Conservation (phyloP, 2,888 invertebrate genomes). For the Spialia ferax region DNA sequence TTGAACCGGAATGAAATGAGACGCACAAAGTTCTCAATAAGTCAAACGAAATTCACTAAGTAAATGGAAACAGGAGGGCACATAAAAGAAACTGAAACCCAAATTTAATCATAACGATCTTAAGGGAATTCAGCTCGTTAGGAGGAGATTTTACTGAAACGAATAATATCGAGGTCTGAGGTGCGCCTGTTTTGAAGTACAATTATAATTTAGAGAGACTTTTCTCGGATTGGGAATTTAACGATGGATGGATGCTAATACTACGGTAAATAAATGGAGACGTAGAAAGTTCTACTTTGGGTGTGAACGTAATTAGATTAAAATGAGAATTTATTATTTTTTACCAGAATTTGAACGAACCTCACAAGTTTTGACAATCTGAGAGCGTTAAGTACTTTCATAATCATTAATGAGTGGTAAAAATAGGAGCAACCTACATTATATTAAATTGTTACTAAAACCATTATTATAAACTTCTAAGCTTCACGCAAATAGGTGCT, state of each 20-base stretch:
- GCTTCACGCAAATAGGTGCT: no score
- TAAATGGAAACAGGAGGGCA: slow-evolving; percentile 14
- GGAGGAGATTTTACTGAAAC: background rate
- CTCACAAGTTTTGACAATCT: no score
- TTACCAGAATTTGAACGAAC: no score
- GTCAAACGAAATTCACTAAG: slow-evolving; percentile 1
- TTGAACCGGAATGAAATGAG: background rate
- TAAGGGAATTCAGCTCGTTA: slow-evolving; percentile 5
- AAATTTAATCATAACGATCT: slow-evolving; percentile 13
- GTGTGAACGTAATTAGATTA: no score
- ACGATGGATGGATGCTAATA: background rate
- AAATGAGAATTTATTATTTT: no score
- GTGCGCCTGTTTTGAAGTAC: background rate
- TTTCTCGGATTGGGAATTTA: background rate
- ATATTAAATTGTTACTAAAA: no score
- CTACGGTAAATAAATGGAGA: background rate
- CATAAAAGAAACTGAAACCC: slow-evolving; percentile 13
- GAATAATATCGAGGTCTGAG: background rate
- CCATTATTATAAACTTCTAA: no score
- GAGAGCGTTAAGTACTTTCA: no score
- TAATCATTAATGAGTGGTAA: no score
- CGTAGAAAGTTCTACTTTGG: no score
- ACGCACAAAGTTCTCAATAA: background rate
- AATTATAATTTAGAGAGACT: background rate
- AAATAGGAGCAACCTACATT: no score